Percentiles rank a stretch among this genome's conserved stretches.
phyloP scores from a whole-genome alignment of 2,113 vertebrate genomes.

The Delphinus delphis region DNA sequence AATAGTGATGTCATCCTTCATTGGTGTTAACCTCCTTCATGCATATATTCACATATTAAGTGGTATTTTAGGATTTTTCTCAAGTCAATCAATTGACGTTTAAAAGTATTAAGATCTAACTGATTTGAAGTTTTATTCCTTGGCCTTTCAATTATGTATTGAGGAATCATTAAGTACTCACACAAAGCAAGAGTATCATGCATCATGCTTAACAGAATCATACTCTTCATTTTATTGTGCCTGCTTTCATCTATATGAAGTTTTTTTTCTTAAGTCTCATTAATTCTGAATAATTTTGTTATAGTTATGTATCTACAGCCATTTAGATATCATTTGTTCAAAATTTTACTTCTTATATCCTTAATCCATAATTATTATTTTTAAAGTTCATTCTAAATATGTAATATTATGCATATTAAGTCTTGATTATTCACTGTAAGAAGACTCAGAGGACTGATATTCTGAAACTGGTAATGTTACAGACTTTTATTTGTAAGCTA shows the following conservation, averaged over 20 bases:
- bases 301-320: background rate
- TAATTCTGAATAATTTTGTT: background rate
- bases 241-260: background rate
- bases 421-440: background rate
- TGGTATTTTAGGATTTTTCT: background rate
- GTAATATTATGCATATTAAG: background rate
- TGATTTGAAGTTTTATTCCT: background rate
- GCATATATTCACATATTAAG: background rate
- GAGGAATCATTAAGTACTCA: background rate
- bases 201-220: background rate
- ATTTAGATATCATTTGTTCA: background rate
- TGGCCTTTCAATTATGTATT: background rate
- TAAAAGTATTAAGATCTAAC: background rate
- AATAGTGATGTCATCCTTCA: background rate
- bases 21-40: background rate
- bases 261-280: background rate
- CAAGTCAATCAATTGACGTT: background rate
- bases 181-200: background rate
- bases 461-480: background rate
- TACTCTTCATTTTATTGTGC: background rate
- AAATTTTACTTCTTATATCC: background rate
- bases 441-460: background rate
- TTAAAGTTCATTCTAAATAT: background rate
- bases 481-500: background rate
- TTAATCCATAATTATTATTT: background rate